phyloP scores from a whole-genome alignment of 2,113 vertebrate species.

The Protobothrops mucrosquamatus region DNA sequence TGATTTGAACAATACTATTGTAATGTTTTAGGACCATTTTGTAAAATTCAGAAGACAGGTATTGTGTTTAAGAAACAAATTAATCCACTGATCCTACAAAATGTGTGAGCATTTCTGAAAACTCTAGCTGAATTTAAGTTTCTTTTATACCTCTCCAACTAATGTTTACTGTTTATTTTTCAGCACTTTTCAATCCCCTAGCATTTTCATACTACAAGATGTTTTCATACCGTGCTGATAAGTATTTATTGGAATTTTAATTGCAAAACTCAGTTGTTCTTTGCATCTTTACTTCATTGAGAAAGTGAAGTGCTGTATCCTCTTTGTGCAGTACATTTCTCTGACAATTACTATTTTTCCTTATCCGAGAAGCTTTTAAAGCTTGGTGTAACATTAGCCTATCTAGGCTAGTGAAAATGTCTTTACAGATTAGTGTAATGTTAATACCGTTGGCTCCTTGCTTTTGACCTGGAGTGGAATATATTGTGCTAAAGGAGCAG shows the following conservation, averaged over 20 bases:
- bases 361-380: constrained; percentile 73
- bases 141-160: constrained; percentile 43
- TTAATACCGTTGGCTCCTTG: constrained; percentile 75
- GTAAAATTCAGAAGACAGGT: constrained; percentile 44
- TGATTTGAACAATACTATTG: constrained; percentile 33
- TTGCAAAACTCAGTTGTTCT: constrained; percentile 32
- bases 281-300: constrained; percentile 17
- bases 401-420: constrained; percentile 79
- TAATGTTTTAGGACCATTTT: constrained; percentile 41
- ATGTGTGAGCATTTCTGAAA: constrained; percentile 44
- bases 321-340: constrained; percentile 54
- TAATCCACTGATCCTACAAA: constrained; percentile 30
- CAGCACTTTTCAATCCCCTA: background rate
- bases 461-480: constrained; percentile 81
- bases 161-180: constrained; percentile 33
- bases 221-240: constrained; percentile 4
- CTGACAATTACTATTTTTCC: constrained; percentile 67
- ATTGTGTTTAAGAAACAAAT: constrained; percentile 41
- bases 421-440: constrained; percentile 82
- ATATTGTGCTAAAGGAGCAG: constrained; percentile 72
- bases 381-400: constrained; percentile 77
- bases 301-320: constrained; percentile 32
- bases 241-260: constrained; percentile 37
- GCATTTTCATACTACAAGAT: constrained; percentile 33
- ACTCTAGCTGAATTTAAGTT: constrained; percentile 17